These are phyloP conservation scores for Melangyna quadrimaculata DNA, from an alignment of 2,888 invertebrate species.

Conservation along the genomic window DNA sequence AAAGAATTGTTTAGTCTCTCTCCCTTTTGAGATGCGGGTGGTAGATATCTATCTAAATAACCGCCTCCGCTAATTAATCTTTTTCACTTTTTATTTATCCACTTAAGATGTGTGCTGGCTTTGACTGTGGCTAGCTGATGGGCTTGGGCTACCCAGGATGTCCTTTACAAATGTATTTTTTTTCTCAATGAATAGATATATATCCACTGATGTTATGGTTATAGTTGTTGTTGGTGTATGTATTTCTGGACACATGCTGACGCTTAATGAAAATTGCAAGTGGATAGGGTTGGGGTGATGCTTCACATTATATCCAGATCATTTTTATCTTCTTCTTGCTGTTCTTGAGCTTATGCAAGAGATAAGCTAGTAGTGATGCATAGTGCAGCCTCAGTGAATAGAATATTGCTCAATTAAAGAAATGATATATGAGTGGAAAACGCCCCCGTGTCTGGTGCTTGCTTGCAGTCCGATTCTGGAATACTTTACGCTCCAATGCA, in stretches of 20 bases:
- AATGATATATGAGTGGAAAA: conserved; percentile 35
- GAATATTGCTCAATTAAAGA: conserved; percentile 45
- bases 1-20: neutral
- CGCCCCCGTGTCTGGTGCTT: conserved; percentile 13
- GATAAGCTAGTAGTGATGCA: too few relatives aligned
- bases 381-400: conserved; percentile 14
- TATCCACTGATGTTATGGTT: neutral
- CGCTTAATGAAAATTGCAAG: conserved; percentile 55
- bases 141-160: conserved; percentile 41
- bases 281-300: conserved; percentile 2
- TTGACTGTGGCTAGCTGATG: neutral
- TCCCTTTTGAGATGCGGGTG: conserved; percentile 35
- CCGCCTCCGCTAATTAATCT: conserved; percentile 55
- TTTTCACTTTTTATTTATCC: conserved; percentile 31
- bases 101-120: conserved; percentile 24
- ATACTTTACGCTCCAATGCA: conserved; percentile 46
- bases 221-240: neutral
- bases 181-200: conserved; percentile 5
- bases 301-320: neutral
- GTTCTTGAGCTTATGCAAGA: conserved; percentile 47
- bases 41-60: conserved; percentile 48
- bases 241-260: conserved; percentile 41
- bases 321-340: neutral
- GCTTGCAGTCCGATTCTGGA: neutral
- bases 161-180: conserved; percentile 18